These are phyloP conservation scores for Euleptes europaea DNA, from an alignment of 2,113 vertebrate genomes.

Conservation along the genomic window DNA sequence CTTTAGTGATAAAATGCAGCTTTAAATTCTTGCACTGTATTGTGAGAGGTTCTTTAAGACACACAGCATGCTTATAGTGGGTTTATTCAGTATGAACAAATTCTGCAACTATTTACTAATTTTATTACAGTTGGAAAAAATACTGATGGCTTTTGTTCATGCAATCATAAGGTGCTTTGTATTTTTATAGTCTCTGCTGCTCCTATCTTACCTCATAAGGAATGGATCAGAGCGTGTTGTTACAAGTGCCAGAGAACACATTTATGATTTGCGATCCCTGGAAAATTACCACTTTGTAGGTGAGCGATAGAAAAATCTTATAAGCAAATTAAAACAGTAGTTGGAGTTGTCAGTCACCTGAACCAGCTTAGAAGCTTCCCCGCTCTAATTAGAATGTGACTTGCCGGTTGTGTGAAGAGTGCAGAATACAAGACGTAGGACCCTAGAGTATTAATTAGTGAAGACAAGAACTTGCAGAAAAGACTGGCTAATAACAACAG, in stretches of 20 bases:
- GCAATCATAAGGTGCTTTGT: conserved; percentile 78
- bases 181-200: conserved; percentile 88
- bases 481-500: conserved; percentile 89
- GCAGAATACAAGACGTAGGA: conserved; percentile 83
- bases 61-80: background rate
- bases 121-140: conserved; percentile 32
- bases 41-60: rapidly evolving
- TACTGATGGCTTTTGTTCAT: conserved; percentile 68
- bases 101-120: conserved; percentile 47
- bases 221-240: conserved; percentile 98
- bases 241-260: conserved; percentile 97
- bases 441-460: conserved; percentile 92
- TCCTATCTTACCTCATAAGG: conserved; percentile 96
- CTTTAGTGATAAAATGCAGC: conserved; percentile 29
- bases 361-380: conserved; percentile 82
- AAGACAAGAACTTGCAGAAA: conserved; percentile 87
- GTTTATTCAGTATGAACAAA: conserved; percentile 21
- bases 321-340: conserved; percentile 87
- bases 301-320: conserved; percentile 86
- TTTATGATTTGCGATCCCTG: conserved; percentile 97
- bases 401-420: conserved; percentile 87
- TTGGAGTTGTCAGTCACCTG: conserved; percentile 85
- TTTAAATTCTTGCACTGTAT: conserved; percentile 18
- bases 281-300: conserved; percentile 99
- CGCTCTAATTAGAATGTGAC: conserved; percentile 87